Evolutionary conservation across 2,888 invertebrate species (phyloP).

Genomic region (Pachliopta kotzebuea): DNA sequence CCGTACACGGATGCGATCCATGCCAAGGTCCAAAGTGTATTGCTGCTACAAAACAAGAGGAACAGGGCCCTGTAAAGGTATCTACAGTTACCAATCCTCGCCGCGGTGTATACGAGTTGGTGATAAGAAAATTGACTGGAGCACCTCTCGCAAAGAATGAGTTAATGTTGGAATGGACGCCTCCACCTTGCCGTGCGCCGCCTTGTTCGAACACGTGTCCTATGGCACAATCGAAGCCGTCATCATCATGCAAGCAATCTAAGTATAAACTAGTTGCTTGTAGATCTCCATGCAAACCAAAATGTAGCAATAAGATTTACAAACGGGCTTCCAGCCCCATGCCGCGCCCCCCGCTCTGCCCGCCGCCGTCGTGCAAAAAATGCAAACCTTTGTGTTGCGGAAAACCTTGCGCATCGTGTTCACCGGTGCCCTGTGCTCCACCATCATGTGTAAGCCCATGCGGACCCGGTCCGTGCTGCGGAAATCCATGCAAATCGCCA

Average conservation of each 20-base stretch:
- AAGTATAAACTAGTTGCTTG: slow-evolving; percentile 58
- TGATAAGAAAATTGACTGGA: slow-evolving; percentile 62
- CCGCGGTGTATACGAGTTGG: slow-evolving; percentile 69
- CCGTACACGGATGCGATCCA: slow-evolving; percentile 52
- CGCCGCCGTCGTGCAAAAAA: slow-evolving; percentile 38
- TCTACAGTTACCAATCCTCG: slow-evolving; percentile 60
- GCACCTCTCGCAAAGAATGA: slow-evolving; percentile 70
- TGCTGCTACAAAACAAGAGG: slow-evolving; percentile 44
- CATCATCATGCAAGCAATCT: slow-evolving; percentile 41
- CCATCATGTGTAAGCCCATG: slow-evolving; percentile 33
- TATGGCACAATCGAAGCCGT: slow-evolving; percentile 37
- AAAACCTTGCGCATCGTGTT: slow-evolving; percentile 31
- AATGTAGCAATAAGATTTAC: slow-evolving; percentile 41
- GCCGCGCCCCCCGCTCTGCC: slow-evolving; percentile 34
- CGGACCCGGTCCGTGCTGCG: slow-evolving; percentile 34
- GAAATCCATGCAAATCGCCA: slow-evolving; percentile 39
- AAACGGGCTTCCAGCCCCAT: slow-evolving; percentile 46
- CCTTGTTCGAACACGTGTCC: slow-evolving; percentile 45
- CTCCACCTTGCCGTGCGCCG: slow-evolving; percentile 53
- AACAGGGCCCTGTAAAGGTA: slow-evolving; percentile 59
- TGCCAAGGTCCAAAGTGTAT: slow-evolving; percentile 65
- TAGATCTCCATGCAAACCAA: slow-evolving; percentile 46
- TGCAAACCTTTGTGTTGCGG: slow-evolving; percentile 40
- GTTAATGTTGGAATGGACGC: slow-evolving; percentile 72
- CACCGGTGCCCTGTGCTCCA: slow-evolving; percentile 12